These are phyloP conservation scores for Orbicella faveolata DNA, from an alignment of 64 coral and sea anemone genomes.

Conservation along the genomic window DNA sequence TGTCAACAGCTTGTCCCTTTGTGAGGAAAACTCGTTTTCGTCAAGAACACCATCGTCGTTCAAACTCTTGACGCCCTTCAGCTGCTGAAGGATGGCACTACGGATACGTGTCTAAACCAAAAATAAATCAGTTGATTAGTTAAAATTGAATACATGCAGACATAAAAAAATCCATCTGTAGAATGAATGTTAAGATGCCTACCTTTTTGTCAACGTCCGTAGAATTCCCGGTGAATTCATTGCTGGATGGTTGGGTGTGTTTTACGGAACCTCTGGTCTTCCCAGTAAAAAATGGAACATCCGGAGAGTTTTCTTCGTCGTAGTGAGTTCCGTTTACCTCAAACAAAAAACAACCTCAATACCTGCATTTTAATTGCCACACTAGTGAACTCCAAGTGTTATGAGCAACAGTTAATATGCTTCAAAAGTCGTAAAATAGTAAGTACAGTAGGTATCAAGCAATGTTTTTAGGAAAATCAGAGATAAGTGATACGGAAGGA, in stretches of 20 bases:
- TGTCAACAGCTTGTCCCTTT: slow-evolving; percentile 13
- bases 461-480: slow-evolving; percentile 7
- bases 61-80: neutral
- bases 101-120: slow-evolving; percentile 17
- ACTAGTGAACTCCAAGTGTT: neutral
- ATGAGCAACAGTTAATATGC: slow-evolving; percentile 5
- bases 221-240: neutral
- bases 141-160: neutral
- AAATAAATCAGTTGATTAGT: slow-evolving; percentile 16
- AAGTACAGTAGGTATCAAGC: slow-evolving; percentile 5
- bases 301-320: slow-evolving; percentile 31
- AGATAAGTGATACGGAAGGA: neutral
- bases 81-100: neutral
- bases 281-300: slow-evolving; percentile 52
- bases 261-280: neutral
- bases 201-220: slow-evolving; percentile 22
- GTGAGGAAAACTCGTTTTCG: neutral
- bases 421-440: slow-evolving; percentile 14
- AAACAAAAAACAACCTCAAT: neutral
- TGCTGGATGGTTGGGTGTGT: slow-evolving; percentile 9
- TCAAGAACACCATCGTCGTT: slow-evolving; percentile 3
- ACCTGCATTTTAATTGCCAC: slow-evolving; percentile 2
- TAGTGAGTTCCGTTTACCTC: slow-evolving; percentile 26
- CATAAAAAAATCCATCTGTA: slow-evolving; percentile 18
- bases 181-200: neutral